Base-by-base conservation (phyloP, 1,140 invertebrate genomes). In the Trichonephila clavipes region DNA sequence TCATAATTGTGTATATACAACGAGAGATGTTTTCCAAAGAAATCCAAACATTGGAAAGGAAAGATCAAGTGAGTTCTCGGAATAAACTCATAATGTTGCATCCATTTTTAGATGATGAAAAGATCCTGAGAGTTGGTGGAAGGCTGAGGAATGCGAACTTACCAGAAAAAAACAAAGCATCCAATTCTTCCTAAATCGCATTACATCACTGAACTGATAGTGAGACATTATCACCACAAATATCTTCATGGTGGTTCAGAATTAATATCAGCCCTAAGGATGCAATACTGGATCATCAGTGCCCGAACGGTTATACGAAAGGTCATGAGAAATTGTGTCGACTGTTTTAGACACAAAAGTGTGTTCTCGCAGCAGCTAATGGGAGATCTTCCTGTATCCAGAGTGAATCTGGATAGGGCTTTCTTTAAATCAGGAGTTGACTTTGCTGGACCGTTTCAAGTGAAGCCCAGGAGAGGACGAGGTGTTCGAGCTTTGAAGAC, bases 401-500 rank as follows among this genome's bases (percentile, higher is more conserved):
- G 59, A 64, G 59, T 88, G 2, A 66, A 34, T 6, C 59, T n/a
- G 0, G 62, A n/a, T 5, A 24, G 34, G 64, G 59, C 86, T 3
- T 64, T 88, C 16, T 14, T 8, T 21, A 64, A 34, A 64, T 0
- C 21, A 0, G 86, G 86, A 21, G 24, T 28, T 16, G 61, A 64
- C 24, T 64, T 64, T 88, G 58, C 16, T 21, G 86, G 86, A 40
- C 86, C 86, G 14, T 88, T 88, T 64, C n/a, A 28, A 12, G 24
- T 88, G 14, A 88, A 0, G n/a, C 0, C n/a, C n/a, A n/a, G 24
- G 28, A 88, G 1, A n/a, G 19, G 19, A 64, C 2, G 64, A 2
- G 28, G 64, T 0, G 34, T 28, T 8, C 62, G 64, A 24, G 86
- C 64, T 16, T 88, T 58, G 44, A 21, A 0, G 64, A 59, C 28